Evolutionary conservation across 1,140 invertebrate genomes (phyloP).

Genomic region (Fopius arisanus): DNA sequence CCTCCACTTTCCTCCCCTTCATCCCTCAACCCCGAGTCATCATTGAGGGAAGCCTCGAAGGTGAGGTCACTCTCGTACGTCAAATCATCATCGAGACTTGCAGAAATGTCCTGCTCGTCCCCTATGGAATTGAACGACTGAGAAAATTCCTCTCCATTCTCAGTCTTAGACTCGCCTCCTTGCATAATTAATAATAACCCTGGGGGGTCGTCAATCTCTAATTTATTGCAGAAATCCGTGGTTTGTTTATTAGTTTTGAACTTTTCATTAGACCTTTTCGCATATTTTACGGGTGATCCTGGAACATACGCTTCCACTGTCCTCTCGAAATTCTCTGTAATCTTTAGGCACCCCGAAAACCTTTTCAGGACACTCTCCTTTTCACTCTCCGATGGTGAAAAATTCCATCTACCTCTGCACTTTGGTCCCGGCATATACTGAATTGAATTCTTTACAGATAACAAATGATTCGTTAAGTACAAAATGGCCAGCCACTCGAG

Average conservation of each 20-base stretch:
- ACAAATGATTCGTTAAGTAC: slow-evolving; percentile 86
- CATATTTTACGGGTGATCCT: slow-evolving; percentile 51
- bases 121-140: slow-evolving; percentile 4
- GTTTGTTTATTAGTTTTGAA: slow-evolving; percentile 84
- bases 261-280: slow-evolving; percentile 41
- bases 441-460: slow-evolving; percentile 74
- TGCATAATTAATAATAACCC: slow-evolving; percentile 54
- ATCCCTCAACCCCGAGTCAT: not conserved
- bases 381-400: slow-evolving; percentile 80
- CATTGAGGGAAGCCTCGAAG: not conserved
- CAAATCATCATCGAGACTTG: not conserved
- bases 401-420: slow-evolving; percentile 75
- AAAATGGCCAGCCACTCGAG: slow-evolving; percentile 94
- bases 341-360: slow-evolving; percentile 73
- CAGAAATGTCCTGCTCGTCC: slow-evolving; percentile 29
- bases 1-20: not conserved
- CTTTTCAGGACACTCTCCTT: slow-evolving; percentile 70
- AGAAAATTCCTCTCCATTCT: slow-evolving; percentile 18
- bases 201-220: slow-evolving; percentile 81
- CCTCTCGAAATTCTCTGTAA: slow-evolving; percentile 80
- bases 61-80: not conserved
- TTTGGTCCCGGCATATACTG: slow-evolving; percentile 84
- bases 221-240: slow-evolving; percentile 77
- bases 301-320: slow-evolving; percentile 74
- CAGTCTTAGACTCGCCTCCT: slow-evolving; percentile 16